Base-by-base conservation (phyloP, 2,113 vertebrate genomes). In the Dipodomys merriami region DNA sequence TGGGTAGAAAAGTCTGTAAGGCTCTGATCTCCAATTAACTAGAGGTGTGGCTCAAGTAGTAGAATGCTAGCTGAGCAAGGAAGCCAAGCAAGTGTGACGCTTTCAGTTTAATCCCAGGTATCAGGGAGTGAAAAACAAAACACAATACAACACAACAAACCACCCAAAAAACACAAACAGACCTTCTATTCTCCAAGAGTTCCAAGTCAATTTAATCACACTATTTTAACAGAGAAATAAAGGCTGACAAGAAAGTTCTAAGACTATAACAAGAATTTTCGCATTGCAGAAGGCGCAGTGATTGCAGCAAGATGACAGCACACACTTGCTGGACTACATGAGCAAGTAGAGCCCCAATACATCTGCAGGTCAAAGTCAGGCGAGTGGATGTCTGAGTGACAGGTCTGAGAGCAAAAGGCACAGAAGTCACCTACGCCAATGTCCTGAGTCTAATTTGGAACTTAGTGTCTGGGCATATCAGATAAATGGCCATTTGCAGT, bases 221-320 rank as follows among this genome's bases (percentile, higher is more conserved):
- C 84, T 30, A 89, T 19, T 77, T 95, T 87, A 93, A 60, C 69
- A 74, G 69, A 89, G 33, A 30, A 35, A 33, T 72, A 13, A 89
- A 86, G 83, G 46, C 15, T 73, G 29, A n/a, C 30, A 3, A 6
- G n/a, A 84, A 88, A 18, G 20, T 78, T 73, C 29, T 53, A 81
- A 72, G 67, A 92, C 88, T 18, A n/a, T 25, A 86, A 78, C 83
- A 16, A 88, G 35, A 85, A 93, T 83, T 83, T 93, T 60, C 62
- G 91, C 15, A 35, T 29, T 85, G 10, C 67, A 69, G 67, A 67
- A 90, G 29, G 19, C 90, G 2, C 30, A 35, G 10, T 25, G 13
- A 7, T 7, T 22, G 20, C 3, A 10, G 29, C 35, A 30, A 76
- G 33, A 73, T 10, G 29, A 23, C 0, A 16, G 10, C 9, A 16